Evolutionary conservation across 2,113 vertebrate species (phyloP).

Genomic region (Recurvirostra avosetta): DNA sequence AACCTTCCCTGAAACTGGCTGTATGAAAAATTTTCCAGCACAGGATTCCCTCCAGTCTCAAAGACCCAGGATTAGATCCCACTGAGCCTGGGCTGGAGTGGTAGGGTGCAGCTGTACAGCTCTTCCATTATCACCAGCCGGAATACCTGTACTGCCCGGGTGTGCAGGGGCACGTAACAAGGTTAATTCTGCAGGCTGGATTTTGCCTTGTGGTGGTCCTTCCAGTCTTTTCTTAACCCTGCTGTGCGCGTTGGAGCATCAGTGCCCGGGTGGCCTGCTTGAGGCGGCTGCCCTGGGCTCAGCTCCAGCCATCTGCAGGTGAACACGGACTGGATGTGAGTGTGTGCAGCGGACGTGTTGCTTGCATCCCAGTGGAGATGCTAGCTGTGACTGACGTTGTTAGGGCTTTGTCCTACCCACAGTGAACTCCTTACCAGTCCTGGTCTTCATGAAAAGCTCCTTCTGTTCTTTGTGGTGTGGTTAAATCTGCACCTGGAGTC

Average conservation of each 20-base stretch:
- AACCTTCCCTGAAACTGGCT: neutral
- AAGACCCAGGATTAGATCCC: neutral
- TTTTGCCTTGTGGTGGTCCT: neutral
- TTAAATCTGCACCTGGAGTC: neutral
- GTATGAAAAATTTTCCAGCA: neutral
- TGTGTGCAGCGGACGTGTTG: accelerated
- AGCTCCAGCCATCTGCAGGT: neutral
- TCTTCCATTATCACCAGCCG: neutral
- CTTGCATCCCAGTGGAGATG: neutral
- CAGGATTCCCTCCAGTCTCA: neutral
- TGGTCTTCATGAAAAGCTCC: neutral
- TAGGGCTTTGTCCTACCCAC: neutral
- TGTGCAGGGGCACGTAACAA: neutral
- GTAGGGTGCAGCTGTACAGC: neutral
- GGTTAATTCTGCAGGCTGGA: neutral
- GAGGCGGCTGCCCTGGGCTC: neutral
- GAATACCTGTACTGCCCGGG: neutral
- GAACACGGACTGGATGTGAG: accelerated
- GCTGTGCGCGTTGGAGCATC: neutral
- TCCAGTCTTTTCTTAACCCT: neutral
- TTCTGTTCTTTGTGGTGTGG: neutral
- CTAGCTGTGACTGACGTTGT: accelerated
- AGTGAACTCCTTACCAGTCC: neutral
- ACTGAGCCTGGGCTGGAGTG: neutral
- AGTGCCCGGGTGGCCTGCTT: neutral